Base-by-base conservation (phyloP, 2,888 invertebrate species). In the Adelognathus sp. region DNA sequence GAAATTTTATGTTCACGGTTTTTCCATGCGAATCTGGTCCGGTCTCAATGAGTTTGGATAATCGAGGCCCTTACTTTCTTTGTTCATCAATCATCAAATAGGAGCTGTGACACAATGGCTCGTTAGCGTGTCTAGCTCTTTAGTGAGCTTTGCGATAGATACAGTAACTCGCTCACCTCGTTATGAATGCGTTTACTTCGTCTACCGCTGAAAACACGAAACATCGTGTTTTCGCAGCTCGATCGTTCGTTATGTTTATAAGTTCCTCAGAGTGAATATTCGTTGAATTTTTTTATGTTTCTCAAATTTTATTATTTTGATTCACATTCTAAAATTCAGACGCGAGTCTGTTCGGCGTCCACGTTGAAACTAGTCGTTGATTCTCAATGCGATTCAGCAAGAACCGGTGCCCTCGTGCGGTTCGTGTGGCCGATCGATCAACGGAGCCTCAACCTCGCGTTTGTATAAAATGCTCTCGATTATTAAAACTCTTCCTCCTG, bases 361-460 rank as follows among this genome's bases (percentile, higher is more conserved):
- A 31, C 7, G 24, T 52, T 33, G n/a, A 24, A 24, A 66, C 36
- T 7, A 21, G 16, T n/a, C 16, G 24, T 33, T 39, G 5, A 14
- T 44, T 44, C 41, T 54, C 24, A 29, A 7, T n/a, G 16, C 29
- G 21, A 11, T 21, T 14, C 16, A 70, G 46, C 41, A 58, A 54
- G 64, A 64, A 76, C 58, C 71, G 75, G 72, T 81, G 75, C 80
- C 78, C 78, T 81, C 79, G 81, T 76, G 76, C 71, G 27, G 71
- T 41, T 67, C 63, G 61, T 61, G 60, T n/a, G n/a, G 52, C 50
- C 71, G 75, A 77, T 67, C 77, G 74, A 72, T 71, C 72, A 72
- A 52, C 39, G 24, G 61, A 50, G 54, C 39, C 52, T 58, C 69
- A 74, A 79, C 70, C 70, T 74, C 78, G 78, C n/a, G n/a, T n/a